Percentiles rank a stretch among this genome's conserved stretches.
phyloP scores from a whole-genome alignment of 2,797 vertebrate genomes.

The Scolopax rusticola region DNA sequence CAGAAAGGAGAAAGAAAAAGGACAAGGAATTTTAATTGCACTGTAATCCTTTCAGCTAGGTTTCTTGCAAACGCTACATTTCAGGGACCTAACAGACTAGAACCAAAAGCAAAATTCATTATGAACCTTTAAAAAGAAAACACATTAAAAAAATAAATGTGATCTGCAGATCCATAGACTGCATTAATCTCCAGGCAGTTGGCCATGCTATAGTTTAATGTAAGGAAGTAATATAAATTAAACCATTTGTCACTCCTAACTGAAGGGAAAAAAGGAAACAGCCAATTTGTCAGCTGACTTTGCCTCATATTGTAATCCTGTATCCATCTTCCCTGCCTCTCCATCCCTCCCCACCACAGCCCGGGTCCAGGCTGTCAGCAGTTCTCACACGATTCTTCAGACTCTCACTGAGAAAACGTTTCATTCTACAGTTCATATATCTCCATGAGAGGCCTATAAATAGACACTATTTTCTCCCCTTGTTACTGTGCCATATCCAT shows the following conservation, averaged over 20 bases:
- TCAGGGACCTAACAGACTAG: slow-evolving; percentile 16
- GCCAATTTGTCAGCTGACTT: not conserved
- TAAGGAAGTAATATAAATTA: not conserved
- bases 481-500: not conserved
- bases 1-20: not conserved
- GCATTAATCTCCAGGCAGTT: not conserved
- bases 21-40: slow-evolving; percentile 64
- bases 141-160: not conserved
- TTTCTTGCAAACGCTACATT: not conserved
- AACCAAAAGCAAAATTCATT: not conserved
- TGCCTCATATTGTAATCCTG: not conserved
- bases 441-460: not conserved
- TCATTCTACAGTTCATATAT: not conserved
- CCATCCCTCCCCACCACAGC: not conserved
- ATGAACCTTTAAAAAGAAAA: not conserved
- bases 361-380: not conserved
- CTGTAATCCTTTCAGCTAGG: slow-evolving; percentile 12
- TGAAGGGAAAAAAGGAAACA: not conserved
- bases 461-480: not conserved
- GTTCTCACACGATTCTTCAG: not conserved
- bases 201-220: not conserved
- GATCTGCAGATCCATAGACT: not conserved
- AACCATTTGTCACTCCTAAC: not conserved
- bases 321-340: not conserved
- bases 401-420: not conserved